phyloP scores from a whole-genome alignment of 2,797 vertebrate genomes.

The Acropternis orthonyx region DNA sequence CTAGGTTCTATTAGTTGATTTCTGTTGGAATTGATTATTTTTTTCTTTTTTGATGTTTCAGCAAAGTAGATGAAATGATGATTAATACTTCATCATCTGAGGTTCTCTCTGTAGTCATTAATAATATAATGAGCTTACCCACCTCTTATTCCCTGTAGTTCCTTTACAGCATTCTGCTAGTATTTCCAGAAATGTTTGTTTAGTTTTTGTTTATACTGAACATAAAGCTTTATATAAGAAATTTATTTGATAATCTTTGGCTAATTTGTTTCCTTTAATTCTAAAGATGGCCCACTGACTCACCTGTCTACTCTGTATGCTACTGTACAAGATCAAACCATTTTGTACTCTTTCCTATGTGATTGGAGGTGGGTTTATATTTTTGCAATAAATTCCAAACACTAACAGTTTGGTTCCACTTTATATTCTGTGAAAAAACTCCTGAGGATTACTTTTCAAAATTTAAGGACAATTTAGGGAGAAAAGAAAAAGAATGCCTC shows the following conservation, averaged over 20 bases:
- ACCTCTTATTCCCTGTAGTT: background rate
- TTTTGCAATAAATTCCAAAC: background rate
- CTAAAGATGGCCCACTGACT: background rate
- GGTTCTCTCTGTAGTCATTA: conserved; percentile 47
- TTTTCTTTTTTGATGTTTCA: conserved; percentile 29
- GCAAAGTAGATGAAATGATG: conserved; percentile 44
- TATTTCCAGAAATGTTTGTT: conserved; percentile 55
- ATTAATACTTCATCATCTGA: conserved; percentile 69
- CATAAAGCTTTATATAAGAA: background rate
- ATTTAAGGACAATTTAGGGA: background rate
- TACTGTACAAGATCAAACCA: background rate
- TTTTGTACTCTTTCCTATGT: background rate
- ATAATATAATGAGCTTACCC: conserved; percentile 33
- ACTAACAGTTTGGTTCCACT: background rate
- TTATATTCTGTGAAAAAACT: background rate
- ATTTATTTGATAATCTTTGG: background rate
- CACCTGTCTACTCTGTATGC: background rate
- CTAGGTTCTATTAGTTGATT: conserved; percentile 19
- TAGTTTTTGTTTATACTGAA: background rate
- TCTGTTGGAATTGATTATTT: background rate
- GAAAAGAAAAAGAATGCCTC: background rate
- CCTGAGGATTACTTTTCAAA: background rate
- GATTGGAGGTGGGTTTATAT: background rate
- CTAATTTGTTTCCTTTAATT: background rate
- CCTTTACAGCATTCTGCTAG: conserved; percentile 25